Conservation (phyloP, 2,113 vertebrate genomes). For the Engystomops pustulosus region DNA sequence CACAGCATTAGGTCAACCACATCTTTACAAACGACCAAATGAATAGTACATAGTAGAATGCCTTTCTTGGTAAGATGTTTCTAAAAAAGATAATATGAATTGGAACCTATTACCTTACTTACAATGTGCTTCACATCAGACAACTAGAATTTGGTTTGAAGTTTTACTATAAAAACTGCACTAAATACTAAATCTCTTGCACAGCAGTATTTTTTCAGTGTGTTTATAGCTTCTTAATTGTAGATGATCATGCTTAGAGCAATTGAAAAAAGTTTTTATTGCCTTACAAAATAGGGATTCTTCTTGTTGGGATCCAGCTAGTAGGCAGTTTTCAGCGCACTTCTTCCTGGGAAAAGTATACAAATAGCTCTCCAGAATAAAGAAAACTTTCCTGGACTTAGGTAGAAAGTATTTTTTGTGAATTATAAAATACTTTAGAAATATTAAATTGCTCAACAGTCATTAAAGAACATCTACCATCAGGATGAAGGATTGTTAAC, state of each 20-base stretch:
- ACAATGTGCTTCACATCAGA: slow-evolving; percentile 1
- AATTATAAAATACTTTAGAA: too few species aligned
- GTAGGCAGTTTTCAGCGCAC: too few species aligned
- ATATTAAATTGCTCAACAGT: too few species aligned
- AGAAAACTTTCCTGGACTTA: too few species aligned
- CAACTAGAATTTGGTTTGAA: background rate
- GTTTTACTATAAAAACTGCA: background rate
- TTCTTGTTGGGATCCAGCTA: too few species aligned
- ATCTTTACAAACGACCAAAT: background rate
- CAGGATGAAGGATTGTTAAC: too few species aligned
- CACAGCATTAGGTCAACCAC: background rate
- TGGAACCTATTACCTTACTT: background rate
- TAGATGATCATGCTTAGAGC: background rate
- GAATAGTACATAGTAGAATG: too few species aligned
- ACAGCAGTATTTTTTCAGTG: background rate
- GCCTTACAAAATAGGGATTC: too few species aligned
- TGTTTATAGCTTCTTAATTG: background rate
- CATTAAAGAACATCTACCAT: too few species aligned
- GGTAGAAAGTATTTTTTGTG: too few species aligned
- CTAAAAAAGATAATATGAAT: background rate
- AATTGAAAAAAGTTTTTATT: background rate
- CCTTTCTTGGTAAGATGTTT: background rate
- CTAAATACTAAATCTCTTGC: slow-evolving; percentile 27
- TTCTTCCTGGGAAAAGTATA: too few species aligned
- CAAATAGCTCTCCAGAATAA: too few species aligned